These are phyloP conservation scores for Cettia cetti DNA, from an alignment of 2,113 vertebrate genomes.

Conservation along the genomic window DNA sequence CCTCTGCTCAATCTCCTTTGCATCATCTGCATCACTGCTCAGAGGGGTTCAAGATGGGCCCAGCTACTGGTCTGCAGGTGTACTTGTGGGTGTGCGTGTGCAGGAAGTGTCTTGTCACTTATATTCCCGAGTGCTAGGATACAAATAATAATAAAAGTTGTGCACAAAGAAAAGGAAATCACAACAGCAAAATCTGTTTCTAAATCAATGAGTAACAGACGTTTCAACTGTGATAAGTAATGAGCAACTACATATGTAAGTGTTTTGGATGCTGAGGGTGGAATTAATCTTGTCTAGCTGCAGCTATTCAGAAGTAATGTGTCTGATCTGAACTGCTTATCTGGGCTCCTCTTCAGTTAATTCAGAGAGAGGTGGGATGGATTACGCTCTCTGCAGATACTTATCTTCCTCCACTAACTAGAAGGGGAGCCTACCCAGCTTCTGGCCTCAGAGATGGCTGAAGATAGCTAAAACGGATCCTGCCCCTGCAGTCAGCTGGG, in stretches of 20 bases:
- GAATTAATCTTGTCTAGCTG: constrained; percentile 36
- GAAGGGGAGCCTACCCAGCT: not conserved
- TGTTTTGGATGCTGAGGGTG: not conserved
- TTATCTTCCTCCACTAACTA: constrained; percentile 7
- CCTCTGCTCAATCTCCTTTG: not conserved
- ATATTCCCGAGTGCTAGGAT: not conserved
- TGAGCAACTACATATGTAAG: not conserved
- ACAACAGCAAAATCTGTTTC: not conserved
- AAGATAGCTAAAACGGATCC: constrained; percentile 3
- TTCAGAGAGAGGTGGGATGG: not conserved
- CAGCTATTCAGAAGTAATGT: not conserved
- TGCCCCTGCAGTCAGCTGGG: not conserved
- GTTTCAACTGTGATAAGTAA: not conserved
- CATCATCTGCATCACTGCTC: rapidly evolving
- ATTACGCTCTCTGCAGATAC: constrained; percentile 18
- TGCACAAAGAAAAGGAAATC: constrained; percentile 27
- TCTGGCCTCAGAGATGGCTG: not conserved
- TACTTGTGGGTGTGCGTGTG: not conserved
- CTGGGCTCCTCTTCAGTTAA: constrained; percentile 18
- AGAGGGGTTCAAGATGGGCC: not conserved
- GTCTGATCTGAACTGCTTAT: constrained; percentile 19
- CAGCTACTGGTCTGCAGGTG: not conserved
- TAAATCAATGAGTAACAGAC: constrained; percentile 13
- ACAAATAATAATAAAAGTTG: not conserved
- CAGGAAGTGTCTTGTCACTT: not conserved